Conservation (phyloP, 2,888 invertebrate species). For the Eucriotettix oculatus region DNA sequence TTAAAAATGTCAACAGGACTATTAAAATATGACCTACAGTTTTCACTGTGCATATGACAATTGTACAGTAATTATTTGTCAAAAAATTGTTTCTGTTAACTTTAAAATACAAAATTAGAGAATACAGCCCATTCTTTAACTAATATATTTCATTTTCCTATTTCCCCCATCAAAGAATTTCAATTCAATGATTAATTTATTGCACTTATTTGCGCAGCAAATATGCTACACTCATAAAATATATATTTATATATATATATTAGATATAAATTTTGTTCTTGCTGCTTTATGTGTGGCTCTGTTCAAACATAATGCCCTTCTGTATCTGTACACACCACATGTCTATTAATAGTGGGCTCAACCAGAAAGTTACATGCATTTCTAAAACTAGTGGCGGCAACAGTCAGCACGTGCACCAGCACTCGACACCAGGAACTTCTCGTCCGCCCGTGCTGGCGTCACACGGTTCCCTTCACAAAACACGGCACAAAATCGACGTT, state of each 20-base stretch:
- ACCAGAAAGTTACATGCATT: not conserved
- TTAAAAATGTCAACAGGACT: slow-evolving; percentile 12
- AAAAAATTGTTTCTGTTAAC: slow-evolving; percentile 1
- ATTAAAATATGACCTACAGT: slow-evolving; percentile 11
- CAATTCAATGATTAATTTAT: slow-evolving; percentile 4
- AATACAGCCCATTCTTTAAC: slow-evolving; percentile 2
- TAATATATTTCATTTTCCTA: not conserved
- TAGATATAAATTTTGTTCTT: not conserved
- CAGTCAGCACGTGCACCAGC: not conserved
- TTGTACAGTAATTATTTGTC: slow-evolving; percentile 5
- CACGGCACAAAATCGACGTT: no score
- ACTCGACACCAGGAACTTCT: not conserved
- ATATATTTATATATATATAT: not conserved
- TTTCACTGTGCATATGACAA: slow-evolving; percentile 7
- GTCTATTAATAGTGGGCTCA: not conserved
- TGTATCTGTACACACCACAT: slow-evolving; percentile 1
- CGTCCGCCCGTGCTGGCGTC: not conserved
- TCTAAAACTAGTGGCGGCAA: not conserved
- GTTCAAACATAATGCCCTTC: slow-evolving; percentile 8
- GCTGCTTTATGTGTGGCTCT: no score
- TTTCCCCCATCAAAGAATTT: not conserved
- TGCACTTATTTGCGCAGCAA: slow-evolving; percentile 5
- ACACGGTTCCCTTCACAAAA: not conserved
- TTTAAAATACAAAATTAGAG: slow-evolving; percentile 12
- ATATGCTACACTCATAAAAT: not conserved